Evolutionary conservation across 2,888 invertebrate genomes (phyloP).

Genomic region (Tetragonisca angustula): DNA sequence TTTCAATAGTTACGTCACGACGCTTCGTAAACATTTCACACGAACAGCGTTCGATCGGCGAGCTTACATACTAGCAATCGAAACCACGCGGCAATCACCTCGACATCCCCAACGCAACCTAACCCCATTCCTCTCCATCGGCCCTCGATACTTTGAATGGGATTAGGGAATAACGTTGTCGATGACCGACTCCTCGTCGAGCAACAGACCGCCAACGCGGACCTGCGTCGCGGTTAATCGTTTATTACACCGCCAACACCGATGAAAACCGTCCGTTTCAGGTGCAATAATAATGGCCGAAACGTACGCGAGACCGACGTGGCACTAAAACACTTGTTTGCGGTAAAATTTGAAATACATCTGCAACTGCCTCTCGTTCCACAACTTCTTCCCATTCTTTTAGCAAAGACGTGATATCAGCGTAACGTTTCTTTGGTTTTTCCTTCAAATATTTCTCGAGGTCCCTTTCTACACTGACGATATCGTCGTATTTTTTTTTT

Average conservation of each 20-base stretch:
- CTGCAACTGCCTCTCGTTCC: too few relatives aligned
- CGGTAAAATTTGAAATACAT: too few relatives aligned
- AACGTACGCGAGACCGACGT: neutral
- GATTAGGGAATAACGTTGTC: neutral
- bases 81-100: neutral
- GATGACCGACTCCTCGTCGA: neutral
- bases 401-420: too few relatives aligned
- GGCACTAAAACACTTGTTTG: slow-evolving; percentile 8
- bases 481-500: too few relatives aligned
- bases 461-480: too few relatives aligned
- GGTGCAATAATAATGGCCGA: slow-evolving; percentile 35
- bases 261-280: slow-evolving; percentile 24
- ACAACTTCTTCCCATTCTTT: too few relatives aligned
- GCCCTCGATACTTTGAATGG: neutral
- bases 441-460: too few relatives aligned
- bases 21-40: neutral
- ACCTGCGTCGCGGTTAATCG: slow-evolving; percentile 31
- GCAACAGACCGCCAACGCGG: neutral
- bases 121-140: neutral
- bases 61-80: neutral
- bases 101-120: neutral
- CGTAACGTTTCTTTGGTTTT: too few relatives aligned
- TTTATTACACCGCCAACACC: slow-evolving; percentile 6
- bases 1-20: too few relatives aligned
- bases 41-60: neutral